Evolutionary conservation across 2,113 vertebrate genomes (phyloP).

Genomic region (Salvelinus alpinus): DNA sequence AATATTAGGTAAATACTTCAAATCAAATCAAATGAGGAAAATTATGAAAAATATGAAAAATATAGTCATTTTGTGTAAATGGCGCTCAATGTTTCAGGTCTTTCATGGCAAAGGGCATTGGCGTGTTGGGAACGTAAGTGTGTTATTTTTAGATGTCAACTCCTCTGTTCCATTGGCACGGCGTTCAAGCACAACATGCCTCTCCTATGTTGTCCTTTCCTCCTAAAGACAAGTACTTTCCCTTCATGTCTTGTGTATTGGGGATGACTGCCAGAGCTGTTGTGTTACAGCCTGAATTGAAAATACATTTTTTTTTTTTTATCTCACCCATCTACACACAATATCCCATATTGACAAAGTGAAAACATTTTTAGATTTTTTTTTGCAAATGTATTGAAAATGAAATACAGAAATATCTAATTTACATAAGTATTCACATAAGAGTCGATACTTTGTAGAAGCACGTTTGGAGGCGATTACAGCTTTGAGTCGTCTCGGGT

Average conservation of each 20-base stretch:
- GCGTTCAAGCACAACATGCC: conserved; percentile 68
- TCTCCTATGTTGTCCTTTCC: conserved; percentile 70
- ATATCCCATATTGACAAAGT: too few species aligned
- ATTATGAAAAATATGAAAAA: conserved; percentile 71
- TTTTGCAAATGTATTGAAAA: too few species aligned
- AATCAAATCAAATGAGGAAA: conserved; percentile 33
- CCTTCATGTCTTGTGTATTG: conserved; percentile 48
- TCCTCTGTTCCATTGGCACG: conserved; percentile 64
- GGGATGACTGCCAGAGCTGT: conserved; percentile 46
- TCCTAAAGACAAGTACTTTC: conserved; percentile 61
- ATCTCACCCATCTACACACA: too few species aligned
- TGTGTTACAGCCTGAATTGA: too few species aligned
- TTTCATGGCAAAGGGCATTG: conserved; percentile 46
- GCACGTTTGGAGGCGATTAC: too few species aligned
- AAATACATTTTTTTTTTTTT: too few species aligned
- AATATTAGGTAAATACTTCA: too few species aligned
- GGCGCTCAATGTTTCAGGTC: conserved; percentile 54
- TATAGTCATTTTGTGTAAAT: conserved; percentile 70
- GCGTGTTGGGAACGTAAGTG: conserved; percentile 58
- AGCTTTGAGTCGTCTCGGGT: too few species aligned
- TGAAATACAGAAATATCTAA: too few species aligned
- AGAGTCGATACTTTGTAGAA: too few species aligned
- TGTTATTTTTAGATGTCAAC: conserved; percentile 72
- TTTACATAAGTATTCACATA: too few species aligned
- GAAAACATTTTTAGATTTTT: too few species aligned